These are phyloP conservation scores for Nannospalax galili DNA, from an alignment of 2,113 vertebrate genomes.

Conservation along the genomic window DNA sequence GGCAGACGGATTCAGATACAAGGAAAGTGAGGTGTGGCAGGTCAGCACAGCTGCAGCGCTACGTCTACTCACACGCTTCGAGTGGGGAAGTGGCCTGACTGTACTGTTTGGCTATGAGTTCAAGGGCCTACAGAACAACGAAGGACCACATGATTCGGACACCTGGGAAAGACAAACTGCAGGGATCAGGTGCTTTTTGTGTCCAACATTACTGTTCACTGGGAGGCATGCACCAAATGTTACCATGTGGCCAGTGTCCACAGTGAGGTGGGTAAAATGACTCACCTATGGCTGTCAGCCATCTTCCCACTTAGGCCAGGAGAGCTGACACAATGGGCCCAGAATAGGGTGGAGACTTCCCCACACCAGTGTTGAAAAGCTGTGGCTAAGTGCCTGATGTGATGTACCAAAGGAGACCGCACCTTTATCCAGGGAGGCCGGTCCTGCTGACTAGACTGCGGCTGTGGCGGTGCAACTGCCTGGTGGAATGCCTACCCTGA, in stretches of 20 bases:
- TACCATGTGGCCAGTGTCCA: background rate
- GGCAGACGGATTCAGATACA: background rate
- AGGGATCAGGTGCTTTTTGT: background rate
- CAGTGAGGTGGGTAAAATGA: background rate
- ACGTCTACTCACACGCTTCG: background rate
- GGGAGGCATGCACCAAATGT: background rate
- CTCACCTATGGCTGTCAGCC: background rate
- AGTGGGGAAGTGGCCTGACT: background rate
- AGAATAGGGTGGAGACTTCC: background rate
- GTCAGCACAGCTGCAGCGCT: background rate
- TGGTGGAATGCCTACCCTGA: too few relatives aligned
- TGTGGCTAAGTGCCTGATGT: background rate
- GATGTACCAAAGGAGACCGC: background rate
- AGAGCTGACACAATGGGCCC: background rate
- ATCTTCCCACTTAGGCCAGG: background rate
- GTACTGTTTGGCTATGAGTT: background rate
- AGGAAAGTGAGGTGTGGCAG: background rate
- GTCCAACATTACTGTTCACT: background rate
- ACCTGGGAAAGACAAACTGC: background rate
- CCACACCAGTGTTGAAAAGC: background rate
- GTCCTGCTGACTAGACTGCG: background rate
- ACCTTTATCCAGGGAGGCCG: background rate
- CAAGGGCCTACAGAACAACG: background rate
- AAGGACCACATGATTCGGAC: background rate
- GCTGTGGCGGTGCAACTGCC: background rate